These are phyloP conservation scores for Ormyrus rosae DNA, from an alignment of 2,888 invertebrate species.

Conservation along the genomic window DNA sequence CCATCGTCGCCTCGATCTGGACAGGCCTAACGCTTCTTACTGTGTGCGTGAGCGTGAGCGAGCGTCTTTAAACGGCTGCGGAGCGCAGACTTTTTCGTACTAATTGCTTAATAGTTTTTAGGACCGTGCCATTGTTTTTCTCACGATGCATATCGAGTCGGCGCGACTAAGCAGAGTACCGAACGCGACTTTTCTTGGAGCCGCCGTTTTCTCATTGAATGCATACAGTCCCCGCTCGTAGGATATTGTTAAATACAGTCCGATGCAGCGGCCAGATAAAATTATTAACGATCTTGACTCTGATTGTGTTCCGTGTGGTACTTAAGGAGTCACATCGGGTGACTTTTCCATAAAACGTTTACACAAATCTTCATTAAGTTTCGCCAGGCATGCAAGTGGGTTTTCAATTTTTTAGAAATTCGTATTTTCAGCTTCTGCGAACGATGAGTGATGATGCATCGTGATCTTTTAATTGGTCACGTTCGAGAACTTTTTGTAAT, in stretches of 20 bases:
- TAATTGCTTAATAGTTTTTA: constrained; percentile 53
- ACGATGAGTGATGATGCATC: neutral
- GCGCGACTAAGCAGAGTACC: neutral
- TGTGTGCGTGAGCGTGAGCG: neutral
- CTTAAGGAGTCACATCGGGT: no score
- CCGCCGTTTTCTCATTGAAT: neutral
- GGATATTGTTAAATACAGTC: neutral
- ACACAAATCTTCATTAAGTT: no score
- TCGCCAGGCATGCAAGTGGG: no score
- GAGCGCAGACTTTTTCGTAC: constrained; percentile 48
- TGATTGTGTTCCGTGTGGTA: no score
- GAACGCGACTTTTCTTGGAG: no score
- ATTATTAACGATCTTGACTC: no score
- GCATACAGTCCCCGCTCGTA: neutral
- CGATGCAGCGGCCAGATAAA: no score
- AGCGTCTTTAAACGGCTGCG: neutral
- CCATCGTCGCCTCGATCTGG: constrained; percentile 65
- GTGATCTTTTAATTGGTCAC: no score
- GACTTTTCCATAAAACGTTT: no score
- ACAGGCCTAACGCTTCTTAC: neutral
- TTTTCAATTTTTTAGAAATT: no score
- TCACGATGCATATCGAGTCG: constrained; percentile 42
- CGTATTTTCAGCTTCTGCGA: no score
- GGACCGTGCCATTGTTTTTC: constrained; percentile 45
- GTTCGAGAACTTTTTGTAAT: no score